phyloP scores from a whole-genome alignment of 1,140 invertebrate species.

The Aphelenchoides besseyi region DNA sequence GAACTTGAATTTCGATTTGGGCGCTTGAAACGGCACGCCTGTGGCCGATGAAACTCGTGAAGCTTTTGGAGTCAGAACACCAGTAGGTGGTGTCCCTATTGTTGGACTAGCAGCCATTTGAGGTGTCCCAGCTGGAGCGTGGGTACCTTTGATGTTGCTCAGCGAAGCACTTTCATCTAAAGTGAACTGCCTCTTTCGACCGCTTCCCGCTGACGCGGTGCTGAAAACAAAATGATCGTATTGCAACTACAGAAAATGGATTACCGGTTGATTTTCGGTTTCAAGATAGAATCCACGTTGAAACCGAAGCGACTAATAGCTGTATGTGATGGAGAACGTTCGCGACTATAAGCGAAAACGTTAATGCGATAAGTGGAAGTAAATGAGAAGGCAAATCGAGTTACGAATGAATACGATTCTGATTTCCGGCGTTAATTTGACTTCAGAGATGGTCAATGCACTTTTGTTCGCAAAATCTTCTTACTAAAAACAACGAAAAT shows the following conservation, averaged over 20 bases:
- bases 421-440: too few relatives aligned
- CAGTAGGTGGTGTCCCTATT: constrained; percentile 9
- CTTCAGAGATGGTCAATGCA: too few relatives aligned
- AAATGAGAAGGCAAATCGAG: background rate
- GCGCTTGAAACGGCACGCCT: background rate
- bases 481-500: constrained; percentile 18
- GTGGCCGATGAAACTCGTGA: constrained; percentile 16
- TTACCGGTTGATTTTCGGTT: constrained; percentile 17
- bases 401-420: too few relatives aligned
- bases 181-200: background rate
- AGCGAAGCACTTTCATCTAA: constrained; percentile 8
- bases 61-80: constrained; percentile 15
- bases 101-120: background rate
- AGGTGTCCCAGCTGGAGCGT: constrained; percentile 18
- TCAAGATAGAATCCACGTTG: constrained; percentile 17
- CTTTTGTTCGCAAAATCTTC: constrained; percentile 16
- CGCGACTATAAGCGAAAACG: background rate
- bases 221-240: background rate
- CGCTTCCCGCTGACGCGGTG: constrained; percentile 9
- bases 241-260: background rate
- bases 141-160: constrained; percentile 6
- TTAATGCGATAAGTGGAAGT: background rate
- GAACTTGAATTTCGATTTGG: constrained; percentile 49
- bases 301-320: constrained; percentile 3
- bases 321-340: background rate